Conservation (phyloP, 2,888 invertebrate genomes). For the Eulithis testata region DNA sequence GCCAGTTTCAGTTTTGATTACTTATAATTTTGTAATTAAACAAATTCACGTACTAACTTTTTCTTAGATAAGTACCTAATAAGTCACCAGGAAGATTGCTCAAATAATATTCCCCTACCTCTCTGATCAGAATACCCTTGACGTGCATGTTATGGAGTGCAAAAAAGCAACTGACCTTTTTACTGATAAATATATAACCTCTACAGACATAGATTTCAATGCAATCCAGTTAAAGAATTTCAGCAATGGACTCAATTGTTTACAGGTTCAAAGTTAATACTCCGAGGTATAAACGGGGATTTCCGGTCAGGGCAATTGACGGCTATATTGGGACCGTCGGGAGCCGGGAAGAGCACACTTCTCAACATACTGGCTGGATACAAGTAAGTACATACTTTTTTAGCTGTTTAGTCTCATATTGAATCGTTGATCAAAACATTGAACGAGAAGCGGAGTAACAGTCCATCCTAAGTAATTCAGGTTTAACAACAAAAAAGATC, state of each 20-base stretch:
- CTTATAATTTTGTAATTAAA: no score
- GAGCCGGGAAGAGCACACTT: slow-evolving; percentile 95
- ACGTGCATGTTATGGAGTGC: neutral
- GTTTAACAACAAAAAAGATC: no score
- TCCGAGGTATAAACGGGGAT: slow-evolving; percentile 92
- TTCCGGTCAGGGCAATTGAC: slow-evolving; percentile 94
- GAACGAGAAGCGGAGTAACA: no score
- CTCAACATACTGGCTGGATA: slow-evolving; percentile 96
- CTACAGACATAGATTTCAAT: slow-evolving; percentile 11
- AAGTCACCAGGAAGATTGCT: no score
- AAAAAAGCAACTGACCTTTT: slow-evolving; percentile 6
- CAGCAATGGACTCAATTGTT: slow-evolving; percentile 44
- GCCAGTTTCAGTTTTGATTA: neutral
- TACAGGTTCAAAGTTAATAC: slow-evolving; percentile 90
- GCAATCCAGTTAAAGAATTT: slow-evolving; percentile 20
- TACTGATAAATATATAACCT: neutral
- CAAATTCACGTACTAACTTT: no score
- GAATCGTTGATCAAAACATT: no score
- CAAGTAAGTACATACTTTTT: slow-evolving; percentile 86
- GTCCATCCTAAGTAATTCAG: no score
- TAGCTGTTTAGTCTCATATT: neutral
- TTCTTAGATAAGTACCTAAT: no score
- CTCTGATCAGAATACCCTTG: neutral
- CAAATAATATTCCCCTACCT: no score
- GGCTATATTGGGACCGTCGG: slow-evolving; percentile 97